Base-by-base conservation (phyloP, 2,113 vertebrate genomes). In the Saccopteryx leptura region DNA sequence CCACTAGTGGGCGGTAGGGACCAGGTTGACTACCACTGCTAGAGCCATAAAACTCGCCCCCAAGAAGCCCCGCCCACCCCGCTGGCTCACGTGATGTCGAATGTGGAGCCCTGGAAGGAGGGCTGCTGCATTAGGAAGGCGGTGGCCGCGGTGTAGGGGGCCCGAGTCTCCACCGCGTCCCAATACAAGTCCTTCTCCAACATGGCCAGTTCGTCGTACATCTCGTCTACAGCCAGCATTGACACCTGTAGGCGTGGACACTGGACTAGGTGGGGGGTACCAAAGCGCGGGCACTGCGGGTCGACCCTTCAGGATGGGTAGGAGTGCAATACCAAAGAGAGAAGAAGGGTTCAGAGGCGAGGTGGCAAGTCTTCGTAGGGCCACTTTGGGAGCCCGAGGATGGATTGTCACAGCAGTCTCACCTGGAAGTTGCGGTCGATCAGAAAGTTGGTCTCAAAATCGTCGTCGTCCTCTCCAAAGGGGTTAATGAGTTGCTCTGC, bases 401-500 rank as follows among this genome's bases (percentile, higher is more conserved):
- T 50, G 21, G 4, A 24, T 56, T 50, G 14, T 61, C 15, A 1
- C 50, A 14, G 31, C 0, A 92, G 23, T 17, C 58, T 90, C 92
- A 99, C 99, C 99, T 99, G 99, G 97, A 99, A 99, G 97, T 99
- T 99, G 74, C 99, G 97, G 97, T 99, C 99, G 21, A 99, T 99
- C 69, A 99, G 97, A 94, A 99, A 99, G 97, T 99, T 99, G 89
- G 99, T 99, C 98, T 99, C 99, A 97, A 99, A 99, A 95, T 99
- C 99, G 7, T 99, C 99, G 0, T 99, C 99, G 0, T 99, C 99
- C 93, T 99, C 99, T 96, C 99, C 99, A 15, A 99, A 99, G 4
- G 99, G 99, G 94, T 99, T 99, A 91, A 99, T 99, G 79, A 99
- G 98, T 96, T 99, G 99, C 93, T 99, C 99, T 0, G 99, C 99